These are phyloP conservation scores for Palaemon carinicauda DNA, from an alignment of 1,140 invertebrate species.

Conservation along the genomic window DNA sequence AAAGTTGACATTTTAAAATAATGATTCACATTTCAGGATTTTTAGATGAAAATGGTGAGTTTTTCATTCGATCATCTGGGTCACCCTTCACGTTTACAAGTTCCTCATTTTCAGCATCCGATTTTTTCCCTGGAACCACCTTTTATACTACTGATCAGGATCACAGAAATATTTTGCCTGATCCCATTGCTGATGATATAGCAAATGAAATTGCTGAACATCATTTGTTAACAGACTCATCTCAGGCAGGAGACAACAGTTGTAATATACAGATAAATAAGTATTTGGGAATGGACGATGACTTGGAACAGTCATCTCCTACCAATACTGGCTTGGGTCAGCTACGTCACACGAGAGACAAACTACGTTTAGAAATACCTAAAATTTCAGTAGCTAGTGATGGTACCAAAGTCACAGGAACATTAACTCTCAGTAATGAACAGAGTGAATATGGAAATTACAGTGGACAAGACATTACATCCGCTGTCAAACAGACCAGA, in stretches of 20 bases:
- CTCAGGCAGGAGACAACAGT: neutral
- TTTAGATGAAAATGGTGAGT: conserved; percentile 47
- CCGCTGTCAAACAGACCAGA: conserved; percentile 15
- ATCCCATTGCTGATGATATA: neutral
- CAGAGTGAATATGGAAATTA: conserved; percentile 4
- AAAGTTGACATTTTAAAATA: neutral
- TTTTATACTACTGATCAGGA: conserved; percentile 11
- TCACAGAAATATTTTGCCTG: neutral
- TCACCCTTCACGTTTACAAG: conserved; percentile 43
- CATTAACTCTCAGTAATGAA: neutral
- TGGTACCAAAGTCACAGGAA: neutral
- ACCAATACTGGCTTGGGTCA: conserved; percentile 4
- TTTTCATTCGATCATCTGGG: conserved; percentile 42
- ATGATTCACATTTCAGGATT: conserved; percentile 13
- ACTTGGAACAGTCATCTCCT: conserved; percentile 4
- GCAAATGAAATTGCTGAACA: neutral
- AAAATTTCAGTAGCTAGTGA: conserved; percentile 19
- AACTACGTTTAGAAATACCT: conserved; percentile 37
- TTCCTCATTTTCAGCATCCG: conserved; percentile 38
- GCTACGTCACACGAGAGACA: conserved; percentile 39
- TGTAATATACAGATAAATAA: neutral
- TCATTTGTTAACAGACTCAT: neutral
- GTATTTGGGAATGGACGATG: neutral
- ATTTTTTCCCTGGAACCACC: conserved; percentile 24
- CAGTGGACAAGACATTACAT: neutral